Evolutionary conservation across 2,113 vertebrate genomes (phyloP).

Genomic region (Microcebus tavaratra): DNA sequence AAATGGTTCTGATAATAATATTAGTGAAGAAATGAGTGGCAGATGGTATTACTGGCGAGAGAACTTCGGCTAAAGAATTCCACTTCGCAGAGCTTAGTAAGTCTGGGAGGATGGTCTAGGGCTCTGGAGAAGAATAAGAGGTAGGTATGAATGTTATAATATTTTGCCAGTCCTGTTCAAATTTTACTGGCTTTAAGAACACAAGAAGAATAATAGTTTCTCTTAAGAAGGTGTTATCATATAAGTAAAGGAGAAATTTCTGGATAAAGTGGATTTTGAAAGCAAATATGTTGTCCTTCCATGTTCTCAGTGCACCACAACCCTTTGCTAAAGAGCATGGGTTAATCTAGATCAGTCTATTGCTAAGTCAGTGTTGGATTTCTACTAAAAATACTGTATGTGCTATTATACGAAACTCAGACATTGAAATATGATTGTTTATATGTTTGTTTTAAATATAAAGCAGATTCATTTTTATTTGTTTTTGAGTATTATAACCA

Average conservation of each 20-base stretch:
- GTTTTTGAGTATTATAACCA: neutral
- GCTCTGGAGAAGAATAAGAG: neutral
- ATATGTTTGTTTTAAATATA: neutral
- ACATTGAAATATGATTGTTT: neutral
- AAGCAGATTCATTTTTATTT: neutral
- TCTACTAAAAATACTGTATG: neutral
- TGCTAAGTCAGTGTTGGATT: neutral
- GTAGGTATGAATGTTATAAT: neutral
- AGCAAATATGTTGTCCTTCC: neutral
- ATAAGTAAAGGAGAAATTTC: neutral
- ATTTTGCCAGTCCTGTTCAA: slow-evolving; percentile 15
- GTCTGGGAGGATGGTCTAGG: neutral
- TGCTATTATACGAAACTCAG: neutral
- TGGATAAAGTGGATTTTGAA: neutral
- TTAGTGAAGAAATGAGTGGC: neutral
- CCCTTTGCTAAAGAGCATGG: neutral
- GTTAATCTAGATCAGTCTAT: neutral
- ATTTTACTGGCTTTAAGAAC: neutral
- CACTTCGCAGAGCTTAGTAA: neutral
- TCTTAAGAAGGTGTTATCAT: neutral
- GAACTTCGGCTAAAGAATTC: neutral
- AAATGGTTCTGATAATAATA: neutral
- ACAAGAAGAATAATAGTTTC: neutral
- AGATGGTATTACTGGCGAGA: neutral
- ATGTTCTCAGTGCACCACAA: neutral